These are phyloP conservation scores for Thunnus albacares DNA, from an alignment of 2,797 vertebrate species.

Conservation along the genomic window DNA sequence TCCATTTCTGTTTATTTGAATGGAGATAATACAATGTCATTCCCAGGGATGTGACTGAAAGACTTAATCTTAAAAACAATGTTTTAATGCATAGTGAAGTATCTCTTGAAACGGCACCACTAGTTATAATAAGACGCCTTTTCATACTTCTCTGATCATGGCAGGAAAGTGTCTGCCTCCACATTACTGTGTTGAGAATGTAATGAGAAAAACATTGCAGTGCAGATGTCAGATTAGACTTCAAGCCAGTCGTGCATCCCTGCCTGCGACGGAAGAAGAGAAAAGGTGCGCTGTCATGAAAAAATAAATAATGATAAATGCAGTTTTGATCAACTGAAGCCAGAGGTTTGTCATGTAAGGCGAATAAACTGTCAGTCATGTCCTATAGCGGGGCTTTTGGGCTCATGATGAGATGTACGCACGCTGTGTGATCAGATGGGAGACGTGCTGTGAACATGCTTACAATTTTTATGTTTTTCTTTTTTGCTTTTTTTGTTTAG, in stretches of 20 bases:
- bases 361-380: not conserved
- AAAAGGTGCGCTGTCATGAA: not conserved
- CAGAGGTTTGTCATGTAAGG: not conserved
- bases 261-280: not conserved
- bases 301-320: conserved; percentile 3
- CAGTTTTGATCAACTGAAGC: not conserved
- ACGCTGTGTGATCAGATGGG: conserved; percentile 15
- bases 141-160: conserved; percentile 7
- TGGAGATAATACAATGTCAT: not conserved
- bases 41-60: conserved; percentile 3
- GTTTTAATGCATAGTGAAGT: conserved; percentile 3
- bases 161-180: not conserved
- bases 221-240: conserved; percentile 1
- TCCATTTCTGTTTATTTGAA: not conserved
- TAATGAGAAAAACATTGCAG: conserved; percentile 24
- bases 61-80: not conserved
- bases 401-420: not conserved
- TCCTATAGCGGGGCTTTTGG: not conserved
- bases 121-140: conserved; percentile 3
- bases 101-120: not conserved
- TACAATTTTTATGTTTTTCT: not conserved
- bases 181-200: conserved; percentile 12
- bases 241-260: not conserved
- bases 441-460: not conserved
- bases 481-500: not conserved